Base-by-base conservation (phyloP, 2,113 vertebrate genomes). In the Phrynosoma blainvillii region DNA sequence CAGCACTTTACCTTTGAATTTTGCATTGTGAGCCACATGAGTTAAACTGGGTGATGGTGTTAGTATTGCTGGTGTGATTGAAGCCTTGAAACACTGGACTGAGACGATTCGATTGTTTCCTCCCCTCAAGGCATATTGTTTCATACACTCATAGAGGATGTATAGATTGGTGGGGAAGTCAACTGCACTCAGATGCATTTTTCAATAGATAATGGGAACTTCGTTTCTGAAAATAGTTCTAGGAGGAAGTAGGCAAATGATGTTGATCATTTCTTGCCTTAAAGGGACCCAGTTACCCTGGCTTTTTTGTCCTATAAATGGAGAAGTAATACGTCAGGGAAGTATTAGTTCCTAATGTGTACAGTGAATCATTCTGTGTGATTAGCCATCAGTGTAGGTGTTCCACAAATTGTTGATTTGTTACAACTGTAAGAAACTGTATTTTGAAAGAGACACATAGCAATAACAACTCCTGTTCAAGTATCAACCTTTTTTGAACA, bases 201-300 rank as follows among this genome's bases (percentile, higher is more conserved):
- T 90, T 92, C 86, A 40, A 86, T 70, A 84, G 40, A 52, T 73
- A 40, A 18, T 62, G 8, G 0, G 0, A 77, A 87, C 79, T 93
- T 90, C 66, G 52, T 91, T 88, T 54, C 82, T 90, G 73, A 89
- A 89, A 90, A 83, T 76, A 83, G 79, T 87, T 78, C 65, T 85
- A 77, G 0, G 36, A 89, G 82, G 86, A 92, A 88, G 88, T 42
- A 77, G 89, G 2, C 88, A 62, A 42, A 18, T 42, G 52, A 59
- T 81, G 18, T 70, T 52, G 23, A 75, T 87, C 65, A 12, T 8
- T 85, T 56, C 32, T 21, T 88, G 71, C 84, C 74, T 84, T 12
- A 1, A 66, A 27, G 87, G 1, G 0, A 47, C 75, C 5, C 1
- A 0, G 0, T 0, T 4, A 7, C 40, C 74, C 1, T 0, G 56